These are phyloP conservation scores for Leuctra nigra DNA, from an alignment of 2,888 invertebrate species.

Conservation along the genomic window DNA sequence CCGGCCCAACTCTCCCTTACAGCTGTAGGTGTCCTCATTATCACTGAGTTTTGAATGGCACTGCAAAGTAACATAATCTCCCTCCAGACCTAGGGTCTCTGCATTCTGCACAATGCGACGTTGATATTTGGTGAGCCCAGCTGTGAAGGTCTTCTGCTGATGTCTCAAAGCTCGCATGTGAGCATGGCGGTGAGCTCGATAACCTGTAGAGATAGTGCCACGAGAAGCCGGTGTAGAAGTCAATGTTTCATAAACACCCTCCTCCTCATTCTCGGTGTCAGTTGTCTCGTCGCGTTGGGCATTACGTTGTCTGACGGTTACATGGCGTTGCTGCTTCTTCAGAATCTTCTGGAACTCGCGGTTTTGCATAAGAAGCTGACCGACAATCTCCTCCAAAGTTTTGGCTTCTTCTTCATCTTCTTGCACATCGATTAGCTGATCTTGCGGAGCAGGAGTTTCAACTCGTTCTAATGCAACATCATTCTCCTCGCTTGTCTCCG, in stretches of 20 bases:
- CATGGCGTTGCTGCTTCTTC: slow-evolving; percentile 61
- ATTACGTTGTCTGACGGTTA: slow-evolving; percentile 47
- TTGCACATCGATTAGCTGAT: no score
- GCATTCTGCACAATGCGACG: neutral
- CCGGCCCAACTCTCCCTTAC: neutral
- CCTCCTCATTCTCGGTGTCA: slow-evolving; percentile 33
- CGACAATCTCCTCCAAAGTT: slow-evolving; percentile 69
- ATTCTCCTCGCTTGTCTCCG: no score
- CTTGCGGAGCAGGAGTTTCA: no score
- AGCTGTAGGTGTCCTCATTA: neutral
- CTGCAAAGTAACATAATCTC: slow-evolving; percentile 25
- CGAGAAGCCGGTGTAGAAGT: neutral
- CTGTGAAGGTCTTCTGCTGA: slow-evolving; percentile 25
- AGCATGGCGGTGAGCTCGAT: slow-evolving; percentile 26
- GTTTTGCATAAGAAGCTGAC: slow-evolving; percentile 75
- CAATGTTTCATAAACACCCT: slow-evolving; percentile 25
- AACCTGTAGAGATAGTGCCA: slow-evolving; percentile 14
- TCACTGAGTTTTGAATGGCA: slow-evolving; percentile 16
- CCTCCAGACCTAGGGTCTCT: neutral
- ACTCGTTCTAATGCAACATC: no score
- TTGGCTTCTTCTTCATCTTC: slow-evolving; percentile 42
- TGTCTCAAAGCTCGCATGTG: slow-evolving; percentile 28
- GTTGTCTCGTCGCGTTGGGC: slow-evolving; percentile 32
- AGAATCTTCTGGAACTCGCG: slow-evolving; percentile 73
- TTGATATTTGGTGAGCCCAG: slow-evolving; percentile 11